Conservation (phyloP, 2,113 vertebrate genomes). For the Nicator chloris region DNA sequence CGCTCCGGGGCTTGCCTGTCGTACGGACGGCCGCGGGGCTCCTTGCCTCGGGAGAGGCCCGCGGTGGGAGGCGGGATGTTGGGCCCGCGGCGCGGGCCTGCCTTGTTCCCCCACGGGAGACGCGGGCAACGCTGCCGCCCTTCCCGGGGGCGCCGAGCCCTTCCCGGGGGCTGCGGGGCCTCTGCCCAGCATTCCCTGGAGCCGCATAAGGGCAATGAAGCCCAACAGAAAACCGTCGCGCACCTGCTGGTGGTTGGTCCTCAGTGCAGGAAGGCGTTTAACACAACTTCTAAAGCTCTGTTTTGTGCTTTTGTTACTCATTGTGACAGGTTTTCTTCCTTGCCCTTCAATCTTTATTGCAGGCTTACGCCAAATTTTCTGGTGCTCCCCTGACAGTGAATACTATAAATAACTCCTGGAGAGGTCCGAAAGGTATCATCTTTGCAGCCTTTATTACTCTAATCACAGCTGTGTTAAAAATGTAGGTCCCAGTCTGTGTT, state of each 20-base stretch:
- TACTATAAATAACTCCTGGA: constrained; percentile 87
- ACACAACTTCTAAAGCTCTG: background rate
- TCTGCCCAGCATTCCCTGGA: rapidly evolving
- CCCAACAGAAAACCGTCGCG: rapidly evolving
- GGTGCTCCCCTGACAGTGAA: constrained; percentile 84
- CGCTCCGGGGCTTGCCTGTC: background rate
- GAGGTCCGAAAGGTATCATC: constrained; percentile 83
- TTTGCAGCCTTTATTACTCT: background rate
- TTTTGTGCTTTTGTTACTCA: background rate
- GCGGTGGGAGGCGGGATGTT: background rate
- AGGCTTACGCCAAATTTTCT: constrained; percentile 93
- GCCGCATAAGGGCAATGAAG: background rate
- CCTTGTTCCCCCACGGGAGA: background rate
- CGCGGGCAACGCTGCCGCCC: background rate
- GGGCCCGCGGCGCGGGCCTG: background rate
- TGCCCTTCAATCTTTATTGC: constrained; percentile 42
- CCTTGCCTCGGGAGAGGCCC: background rate
- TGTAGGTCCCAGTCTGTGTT: background rate
- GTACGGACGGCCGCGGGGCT: too few species aligned
- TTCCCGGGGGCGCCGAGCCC: too few species aligned
- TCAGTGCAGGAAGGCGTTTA: background rate
- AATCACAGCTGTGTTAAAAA: rapidly evolving
- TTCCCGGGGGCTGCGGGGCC: too few species aligned
- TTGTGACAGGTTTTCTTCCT: background rate
- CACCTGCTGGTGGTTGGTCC: too few species aligned